Percentiles rank a stretch among this genome's conserved stretches.
phyloP scores from a whole-genome alignment of 2,888 invertebrate genomes.

The Ceraclea dissimilis region DNA sequence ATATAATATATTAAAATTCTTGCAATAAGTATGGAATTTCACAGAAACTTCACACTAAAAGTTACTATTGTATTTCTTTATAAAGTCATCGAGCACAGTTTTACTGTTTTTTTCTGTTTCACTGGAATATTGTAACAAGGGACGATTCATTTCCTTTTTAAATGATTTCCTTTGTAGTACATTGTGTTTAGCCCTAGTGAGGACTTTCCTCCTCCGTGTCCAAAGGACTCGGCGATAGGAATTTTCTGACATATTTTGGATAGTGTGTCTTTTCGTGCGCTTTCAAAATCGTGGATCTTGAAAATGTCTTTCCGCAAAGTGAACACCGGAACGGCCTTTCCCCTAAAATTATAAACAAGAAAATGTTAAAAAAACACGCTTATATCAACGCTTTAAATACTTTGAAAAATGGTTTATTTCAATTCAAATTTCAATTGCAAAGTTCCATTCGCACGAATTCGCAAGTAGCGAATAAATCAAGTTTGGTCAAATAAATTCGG shows the following conservation, averaged over 20 bases:
- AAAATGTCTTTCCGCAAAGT: constrained; percentile 85
- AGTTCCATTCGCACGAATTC: too few relatives aligned
- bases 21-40: too few relatives aligned
- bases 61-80: background rate
- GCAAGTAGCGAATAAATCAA: too few relatives aligned
- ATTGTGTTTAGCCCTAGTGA: constrained; percentile 43
- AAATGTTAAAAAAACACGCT: background rate
- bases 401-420: background rate
- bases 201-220: constrained; percentile 77
- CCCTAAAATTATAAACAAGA: too few relatives aligned
- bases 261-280: constrained; percentile 91
- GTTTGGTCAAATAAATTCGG: too few relatives aligned
- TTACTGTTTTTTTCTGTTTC: too few relatives aligned
- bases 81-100: too few relatives aligned
- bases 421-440: too few relatives aligned
- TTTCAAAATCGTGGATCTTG: constrained; percentile 82
- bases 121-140: too few relatives aligned
- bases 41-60: background rate
- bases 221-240: constrained; percentile 78
- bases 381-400: background rate
- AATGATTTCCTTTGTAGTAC: too few relatives aligned
- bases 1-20: too few relatives aligned
- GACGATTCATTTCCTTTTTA: too few relatives aligned
- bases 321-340: constrained; percentile 85
- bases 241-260: constrained; percentile 85